Conservation (phyloP, 1,140 invertebrate species). For the Magallana gigas region DNA sequence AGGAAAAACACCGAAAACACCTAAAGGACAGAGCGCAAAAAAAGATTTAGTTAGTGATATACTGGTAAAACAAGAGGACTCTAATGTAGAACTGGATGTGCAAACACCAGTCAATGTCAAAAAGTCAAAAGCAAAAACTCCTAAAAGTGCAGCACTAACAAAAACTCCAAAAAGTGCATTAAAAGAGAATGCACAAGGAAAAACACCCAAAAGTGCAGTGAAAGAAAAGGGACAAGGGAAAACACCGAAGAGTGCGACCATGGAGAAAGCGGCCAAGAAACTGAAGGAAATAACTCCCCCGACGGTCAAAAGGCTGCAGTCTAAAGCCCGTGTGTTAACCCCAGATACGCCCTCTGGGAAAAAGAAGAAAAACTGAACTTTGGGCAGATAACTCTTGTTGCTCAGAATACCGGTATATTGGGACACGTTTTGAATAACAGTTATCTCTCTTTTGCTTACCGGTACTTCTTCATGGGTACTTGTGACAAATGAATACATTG, state of each 20-base stretch:
- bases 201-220: conserved; percentile 6
- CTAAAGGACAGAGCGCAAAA: neutral
- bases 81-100: neutral
- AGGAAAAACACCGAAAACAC: neutral
- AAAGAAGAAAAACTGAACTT: conserved; percentile 2
- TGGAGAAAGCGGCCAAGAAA: conserved; percentile 12
- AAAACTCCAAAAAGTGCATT: neutral
- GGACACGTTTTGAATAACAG: no score
- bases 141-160: neutral
- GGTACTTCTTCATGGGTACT: no score
- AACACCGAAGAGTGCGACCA: neutral
- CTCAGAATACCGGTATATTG: neutral
- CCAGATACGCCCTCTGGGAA: neutral
- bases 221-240: neutral
- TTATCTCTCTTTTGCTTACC: no score
- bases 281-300: neutral
- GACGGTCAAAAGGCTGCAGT: neutral
- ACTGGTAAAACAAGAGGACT: neutral
- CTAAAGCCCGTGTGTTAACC: neutral
- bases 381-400: neutral
- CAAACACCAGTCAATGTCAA: neutral
- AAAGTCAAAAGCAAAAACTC: neutral
- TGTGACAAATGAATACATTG: no score
- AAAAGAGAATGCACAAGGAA: neutral
- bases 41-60: conserved; percentile 1